A percentile compares a stretch with the other conserved stretches of the same genome.
Conservation (phyloP, 2,113 vertebrate genomes). For the Scopus umbretta region DNA sequence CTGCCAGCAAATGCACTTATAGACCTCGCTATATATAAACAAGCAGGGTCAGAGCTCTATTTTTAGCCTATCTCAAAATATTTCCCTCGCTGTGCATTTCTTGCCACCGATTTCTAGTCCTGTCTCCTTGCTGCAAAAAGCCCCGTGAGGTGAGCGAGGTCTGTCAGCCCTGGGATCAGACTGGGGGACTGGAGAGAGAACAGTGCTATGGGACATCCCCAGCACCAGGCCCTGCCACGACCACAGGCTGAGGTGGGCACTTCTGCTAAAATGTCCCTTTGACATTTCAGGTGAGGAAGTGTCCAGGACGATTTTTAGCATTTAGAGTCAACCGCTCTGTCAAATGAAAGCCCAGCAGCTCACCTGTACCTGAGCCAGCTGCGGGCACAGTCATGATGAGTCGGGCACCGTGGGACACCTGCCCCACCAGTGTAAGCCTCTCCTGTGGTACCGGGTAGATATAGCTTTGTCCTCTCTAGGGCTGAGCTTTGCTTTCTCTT, state of each 20-base stretch:
- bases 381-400: not conserved
- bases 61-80: conserved; percentile 25
- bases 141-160: not conserved
- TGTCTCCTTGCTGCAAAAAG: not conserved
- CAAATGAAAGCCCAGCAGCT: not conserved
- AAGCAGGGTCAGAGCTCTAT: conserved; percentile 13
- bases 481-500: not conserved
- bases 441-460: not conserved
- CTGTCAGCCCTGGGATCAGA: not conserved
- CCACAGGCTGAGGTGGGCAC: not conserved
- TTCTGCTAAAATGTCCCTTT: not conserved
- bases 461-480: not conserved
- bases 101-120: not conserved
- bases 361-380: not conserved
- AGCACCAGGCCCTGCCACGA: not conserved
- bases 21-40: conserved; percentile 8
- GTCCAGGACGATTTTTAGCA: not conserved
- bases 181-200: not conserved
- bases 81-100: conserved; percentile 4
- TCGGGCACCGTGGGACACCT: rapidly evolving
- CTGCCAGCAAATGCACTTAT: not conserved
- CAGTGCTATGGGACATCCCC: not conserved
- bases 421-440: not conserved
- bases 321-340: not conserved
- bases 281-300: not conserved